Percentiles rank a stretch among this genome's conserved stretches.
Conservation (phyloP, 2,797 vertebrate species). For the Coranthus polyacanthus region DNA sequence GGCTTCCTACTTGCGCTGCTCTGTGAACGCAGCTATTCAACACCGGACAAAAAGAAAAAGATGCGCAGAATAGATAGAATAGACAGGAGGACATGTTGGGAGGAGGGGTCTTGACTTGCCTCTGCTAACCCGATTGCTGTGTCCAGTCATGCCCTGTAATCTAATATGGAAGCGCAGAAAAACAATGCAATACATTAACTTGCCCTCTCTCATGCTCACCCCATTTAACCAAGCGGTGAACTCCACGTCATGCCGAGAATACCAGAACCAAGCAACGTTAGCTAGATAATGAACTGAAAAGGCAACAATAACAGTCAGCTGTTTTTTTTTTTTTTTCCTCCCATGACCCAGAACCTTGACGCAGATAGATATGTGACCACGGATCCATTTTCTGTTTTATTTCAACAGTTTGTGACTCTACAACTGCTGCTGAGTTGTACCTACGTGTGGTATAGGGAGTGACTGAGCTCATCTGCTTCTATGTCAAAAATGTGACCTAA, state of each 20-base stretch:
- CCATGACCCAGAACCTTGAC: constrained; percentile 5
- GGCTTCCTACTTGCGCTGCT: constrained; percentile 22
- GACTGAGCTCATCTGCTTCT: background rate
- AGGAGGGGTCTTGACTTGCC: constrained; percentile 31
- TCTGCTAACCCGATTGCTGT: constrained; percentile 73
- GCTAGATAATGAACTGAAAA: constrained; percentile 43
- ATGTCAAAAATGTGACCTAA: constrained; percentile 7
- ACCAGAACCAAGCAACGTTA: constrained; percentile 44
- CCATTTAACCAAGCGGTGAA: constrained; percentile 51
- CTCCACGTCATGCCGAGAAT: constrained; percentile 62
- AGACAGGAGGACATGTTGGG: constrained; percentile 6
- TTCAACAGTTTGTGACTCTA: background rate
- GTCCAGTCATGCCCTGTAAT: constrained; percentile 74
- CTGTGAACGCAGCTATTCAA: constrained; percentile 38
- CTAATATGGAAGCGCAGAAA: constrained; percentile 65
- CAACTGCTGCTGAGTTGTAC: background rate
- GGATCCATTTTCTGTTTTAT: constrained; percentile 5
- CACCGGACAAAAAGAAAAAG: constrained; percentile 10
- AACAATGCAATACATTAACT: constrained; percentile 70
- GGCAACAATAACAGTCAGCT: constrained; percentile 37
- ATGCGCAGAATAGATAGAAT: constrained; percentile 41
- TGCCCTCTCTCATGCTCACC: constrained; percentile 33
- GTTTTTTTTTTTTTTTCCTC: constrained; percentile 34
- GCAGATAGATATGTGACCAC: background rate
- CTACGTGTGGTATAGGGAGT: background rate